phyloP scores from a whole-genome alignment of 2,797 vertebrate species.

The Micrastur ruficollis region DNA sequence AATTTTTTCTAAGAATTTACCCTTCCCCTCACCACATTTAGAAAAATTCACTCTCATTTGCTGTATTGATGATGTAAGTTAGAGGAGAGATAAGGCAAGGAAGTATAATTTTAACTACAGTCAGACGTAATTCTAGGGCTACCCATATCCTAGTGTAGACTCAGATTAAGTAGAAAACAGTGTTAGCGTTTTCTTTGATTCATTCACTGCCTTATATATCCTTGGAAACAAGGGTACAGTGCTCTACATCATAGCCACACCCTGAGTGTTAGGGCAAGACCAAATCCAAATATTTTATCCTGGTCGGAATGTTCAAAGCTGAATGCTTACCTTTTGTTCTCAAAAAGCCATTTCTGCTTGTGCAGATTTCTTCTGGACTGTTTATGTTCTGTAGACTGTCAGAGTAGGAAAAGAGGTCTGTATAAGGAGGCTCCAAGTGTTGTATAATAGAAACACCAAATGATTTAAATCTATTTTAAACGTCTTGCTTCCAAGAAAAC shows the following conservation, averaged over 20 bases:
- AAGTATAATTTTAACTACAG: background rate
- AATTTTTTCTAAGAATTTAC: background rate
- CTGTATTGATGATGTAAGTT: background rate
- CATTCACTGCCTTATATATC: background rate
- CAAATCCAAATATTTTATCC: background rate
- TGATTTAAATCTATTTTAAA: background rate
- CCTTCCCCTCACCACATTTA: background rate
- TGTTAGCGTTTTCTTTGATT: fast-evolving
- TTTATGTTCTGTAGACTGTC: background rate
- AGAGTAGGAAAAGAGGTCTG: background rate
- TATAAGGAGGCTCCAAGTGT: background rate
- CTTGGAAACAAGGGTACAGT: background rate
- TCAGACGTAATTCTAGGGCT: background rate
- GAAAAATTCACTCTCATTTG: background rate
- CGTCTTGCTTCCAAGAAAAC: background rate
- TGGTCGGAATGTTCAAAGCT: background rate
- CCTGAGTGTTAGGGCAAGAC: background rate
- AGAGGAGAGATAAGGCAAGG: background rate
- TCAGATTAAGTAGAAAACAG: background rate
- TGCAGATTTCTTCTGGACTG: background rate
- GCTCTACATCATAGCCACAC: background rate
- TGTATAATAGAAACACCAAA: background rate
- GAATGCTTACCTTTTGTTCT: background rate
- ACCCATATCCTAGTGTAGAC: background rate
- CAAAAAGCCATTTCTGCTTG: background rate